phyloP scores from a whole-genome alignment of 2,113 vertebrate species.

The Callospermophilus lateralis region DNA sequence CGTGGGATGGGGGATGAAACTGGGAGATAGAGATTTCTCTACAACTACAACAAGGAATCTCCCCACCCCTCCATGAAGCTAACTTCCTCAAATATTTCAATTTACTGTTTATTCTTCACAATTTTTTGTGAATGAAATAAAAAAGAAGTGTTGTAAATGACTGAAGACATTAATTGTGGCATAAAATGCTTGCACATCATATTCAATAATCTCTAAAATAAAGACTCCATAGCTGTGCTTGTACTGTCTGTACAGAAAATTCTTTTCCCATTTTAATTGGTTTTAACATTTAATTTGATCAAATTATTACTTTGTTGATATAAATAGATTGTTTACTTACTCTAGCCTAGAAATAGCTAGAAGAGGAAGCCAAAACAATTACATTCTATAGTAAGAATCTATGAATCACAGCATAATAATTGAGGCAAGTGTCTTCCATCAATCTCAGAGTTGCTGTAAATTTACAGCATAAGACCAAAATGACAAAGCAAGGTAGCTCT shows the following conservation, averaged over 20 bases:
- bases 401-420: constrained; percentile 63
- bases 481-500: not conserved
- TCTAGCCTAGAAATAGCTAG: constrained; percentile 54
- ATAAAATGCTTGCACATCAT: constrained; percentile 55
- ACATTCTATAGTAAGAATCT: not conserved
- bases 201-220: constrained; percentile 46
- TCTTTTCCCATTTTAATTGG: constrained; percentile 49
- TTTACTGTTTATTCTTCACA: not conserved
- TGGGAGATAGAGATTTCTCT: constrained; percentile 50
- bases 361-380: constrained; percentile 58
- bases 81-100: constrained; percentile 38
- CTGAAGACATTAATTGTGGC: constrained; percentile 8
- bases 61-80: not conserved
- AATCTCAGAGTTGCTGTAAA: not conserved
- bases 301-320: constrained; percentile 66
- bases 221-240: constrained; percentile 14
- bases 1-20: constrained; percentile 28
- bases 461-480: not conserved
- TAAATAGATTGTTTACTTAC: constrained; percentile 70
- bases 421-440: constrained; percentile 12
- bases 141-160: constrained; percentile 18
- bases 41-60: not conserved
- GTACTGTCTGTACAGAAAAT: not conserved
- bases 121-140: not conserved
- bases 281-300: constrained; percentile 67